These are phyloP conservation scores for Lamprotornis superbus DNA, from an alignment of 2,113 vertebrate genomes.

Conservation along the genomic window DNA sequence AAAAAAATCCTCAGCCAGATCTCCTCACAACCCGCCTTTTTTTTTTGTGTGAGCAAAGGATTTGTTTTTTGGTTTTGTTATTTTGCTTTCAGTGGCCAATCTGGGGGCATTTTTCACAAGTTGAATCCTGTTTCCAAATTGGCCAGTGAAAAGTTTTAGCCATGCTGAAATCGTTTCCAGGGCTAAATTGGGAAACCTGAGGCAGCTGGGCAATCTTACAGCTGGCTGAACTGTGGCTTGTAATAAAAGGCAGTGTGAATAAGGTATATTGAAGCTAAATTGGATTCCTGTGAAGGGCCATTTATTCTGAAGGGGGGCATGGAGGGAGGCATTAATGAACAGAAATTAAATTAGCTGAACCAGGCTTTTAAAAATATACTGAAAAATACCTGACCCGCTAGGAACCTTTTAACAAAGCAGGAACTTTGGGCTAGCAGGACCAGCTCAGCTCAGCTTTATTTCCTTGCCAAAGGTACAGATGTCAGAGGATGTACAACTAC, in stretches of 20 bases:
- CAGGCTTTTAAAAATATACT: conserved; percentile 71
- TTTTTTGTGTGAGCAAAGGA: not conserved
- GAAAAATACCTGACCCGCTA: conserved; percentile 70
- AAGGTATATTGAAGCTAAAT: conserved; percentile 83
- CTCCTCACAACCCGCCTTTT: not conserved
- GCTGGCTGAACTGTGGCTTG: conserved; percentile 74
- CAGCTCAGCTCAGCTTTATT: not conserved
- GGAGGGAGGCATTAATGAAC: conserved; percentile 74
- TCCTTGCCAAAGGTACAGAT: not conserved
- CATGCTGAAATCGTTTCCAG: conserved; percentile 83
- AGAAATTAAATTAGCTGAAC: conserved; percentile 78
- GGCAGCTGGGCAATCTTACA: conserved; percentile 76
- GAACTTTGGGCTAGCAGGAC: conserved; percentile 39
- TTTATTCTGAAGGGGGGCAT: conserved; percentile 70
- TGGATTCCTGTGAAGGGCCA: conserved; percentile 77
- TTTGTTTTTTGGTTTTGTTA: not conserved
- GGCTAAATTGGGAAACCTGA: conserved; percentile 78
- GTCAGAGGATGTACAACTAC: not conserved
- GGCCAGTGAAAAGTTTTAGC: conserved; percentile 72
- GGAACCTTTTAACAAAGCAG: conserved; percentile 67
- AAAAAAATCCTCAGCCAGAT: not conserved
- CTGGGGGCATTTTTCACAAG: conserved; percentile 69
- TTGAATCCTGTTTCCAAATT: conserved; percentile 71
- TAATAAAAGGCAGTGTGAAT: conserved; percentile 82
- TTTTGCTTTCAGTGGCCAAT: conserved; percentile 69